phyloP scores from a whole-genome alignment of 92 coral and sea anemone genomes.

The Bergia sp. region DNA sequence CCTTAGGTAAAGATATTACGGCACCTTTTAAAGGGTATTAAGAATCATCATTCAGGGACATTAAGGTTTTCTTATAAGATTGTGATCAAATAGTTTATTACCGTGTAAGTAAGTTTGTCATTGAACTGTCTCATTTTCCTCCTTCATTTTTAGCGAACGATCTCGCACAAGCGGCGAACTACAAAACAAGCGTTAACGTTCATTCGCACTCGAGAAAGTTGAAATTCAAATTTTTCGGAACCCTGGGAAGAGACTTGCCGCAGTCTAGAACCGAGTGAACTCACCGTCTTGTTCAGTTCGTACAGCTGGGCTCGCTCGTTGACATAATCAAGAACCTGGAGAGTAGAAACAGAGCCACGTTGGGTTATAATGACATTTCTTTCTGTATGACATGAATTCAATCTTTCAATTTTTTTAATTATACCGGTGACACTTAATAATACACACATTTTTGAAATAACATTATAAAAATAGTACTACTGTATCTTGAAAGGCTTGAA shows the following conservation, averaged over 20 bases:
- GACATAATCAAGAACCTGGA: constrained; percentile 95
- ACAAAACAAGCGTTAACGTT: not conserved
- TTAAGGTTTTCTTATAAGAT: no score
- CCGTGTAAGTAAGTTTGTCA: no score
- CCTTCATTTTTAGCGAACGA: no score
- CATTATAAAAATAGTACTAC: no score
- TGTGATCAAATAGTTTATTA: no score
- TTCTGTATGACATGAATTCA: not conserved
- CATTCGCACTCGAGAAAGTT: not conserved
- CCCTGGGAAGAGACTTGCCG: not conserved
- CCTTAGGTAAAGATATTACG: not conserved
- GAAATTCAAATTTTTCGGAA: not conserved
- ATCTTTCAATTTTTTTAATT: not conserved
- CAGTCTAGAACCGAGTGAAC: not conserved
- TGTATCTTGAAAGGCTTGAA: no score
- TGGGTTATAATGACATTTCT: not conserved
- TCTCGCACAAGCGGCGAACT: no score
- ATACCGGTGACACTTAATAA: no score
- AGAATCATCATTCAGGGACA: not conserved
- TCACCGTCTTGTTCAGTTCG: constrained; percentile 94
- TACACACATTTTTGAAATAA: no score
- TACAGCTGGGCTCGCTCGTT: constrained; percentile 95
- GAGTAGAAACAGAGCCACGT: not conserved
- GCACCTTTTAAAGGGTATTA: not conserved
- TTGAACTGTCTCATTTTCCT: no score